These are phyloP conservation scores for Herpetotheres cachinnans DNA, from an alignment of 2,113 vertebrate genomes.

Conservation along the genomic window DNA sequence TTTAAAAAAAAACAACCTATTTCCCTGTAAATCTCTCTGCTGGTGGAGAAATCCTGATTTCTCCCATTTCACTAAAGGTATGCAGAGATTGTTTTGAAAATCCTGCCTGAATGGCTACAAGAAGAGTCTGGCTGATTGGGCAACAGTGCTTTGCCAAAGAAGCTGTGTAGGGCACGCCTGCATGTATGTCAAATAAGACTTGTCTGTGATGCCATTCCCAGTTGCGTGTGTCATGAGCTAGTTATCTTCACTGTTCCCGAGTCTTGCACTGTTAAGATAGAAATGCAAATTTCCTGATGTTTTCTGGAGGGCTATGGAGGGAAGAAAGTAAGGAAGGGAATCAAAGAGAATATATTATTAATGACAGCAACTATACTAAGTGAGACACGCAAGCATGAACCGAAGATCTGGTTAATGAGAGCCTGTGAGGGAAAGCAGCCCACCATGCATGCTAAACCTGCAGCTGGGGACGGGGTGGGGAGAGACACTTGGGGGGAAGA, in stretches of 20 bases:
- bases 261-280: background rate
- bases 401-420: conserved; percentile 12
- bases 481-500: background rate
- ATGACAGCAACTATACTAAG: background rate
- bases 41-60: background rate
- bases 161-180: background rate
- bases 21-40: background rate
- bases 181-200: background rate
- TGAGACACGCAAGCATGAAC: background rate
- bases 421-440: background rate
- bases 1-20: background rate
- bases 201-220: background rate
- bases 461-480: background rate
- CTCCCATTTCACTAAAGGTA: background rate
- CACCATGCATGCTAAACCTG: accelerated
- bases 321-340: conserved; percentile 14
- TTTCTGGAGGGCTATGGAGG: background rate
- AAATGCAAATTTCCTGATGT: conserved; percentile 29
- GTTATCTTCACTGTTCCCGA: background rate
- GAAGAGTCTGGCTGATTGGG: background rate
- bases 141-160: background rate
- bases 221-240: background rate
- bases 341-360: conserved; percentile 45
- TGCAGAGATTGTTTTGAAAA: background rate
- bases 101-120: background rate